Evolutionary conservation across 1,140 invertebrate species (phyloP), one percentile per base, ranked within the genome.

Genomic region (Drosophila sproati): DNA sequence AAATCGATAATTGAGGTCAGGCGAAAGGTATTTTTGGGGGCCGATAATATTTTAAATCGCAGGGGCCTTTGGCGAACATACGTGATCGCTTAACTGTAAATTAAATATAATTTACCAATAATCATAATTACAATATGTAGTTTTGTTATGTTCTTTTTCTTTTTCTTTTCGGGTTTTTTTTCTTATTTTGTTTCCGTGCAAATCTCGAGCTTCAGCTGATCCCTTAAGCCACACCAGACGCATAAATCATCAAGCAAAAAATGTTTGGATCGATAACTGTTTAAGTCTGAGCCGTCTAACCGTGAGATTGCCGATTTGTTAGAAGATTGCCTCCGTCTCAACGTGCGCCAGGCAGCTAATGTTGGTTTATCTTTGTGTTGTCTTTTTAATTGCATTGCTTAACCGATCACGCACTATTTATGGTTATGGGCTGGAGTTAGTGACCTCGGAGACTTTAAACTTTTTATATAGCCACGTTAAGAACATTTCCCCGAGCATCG

Each of bases 1-100:
- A 92, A 92, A 92, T 92, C 91, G 91, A 92, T 92, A 92, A 92
- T 92, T 92, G 91, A 91, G 88, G 91, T 92, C 91, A 91, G 69
- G 68, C 73, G 45, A 64, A 64, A 74, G 68, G 59, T 52, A 82
- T 74, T 78, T 71, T 64, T 35, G 68, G 37, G 47, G 48, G 54
- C 52, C 32, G 35, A 50, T 64, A 62, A 72, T 54, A 64, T 56
- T 59, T 80, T 52, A 57, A 32, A 54, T 43, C 60, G 57, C 55
- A 4, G 50, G 48, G 51, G 67, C 61, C 71, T 64, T 82, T 85
- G 74, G 75, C 69, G 66, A 50, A 74, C 52, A 81, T 91, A 92
- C 91, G 91, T 92, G 91, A 88, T 91, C 91, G 91, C 91, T 91
- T 92, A 92, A 92, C 91, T 91, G 91, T 92, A 91, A 92, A 91